Evolutionary conservation across 2,888 invertebrate species (phyloP).

Genomic region (Pristionchus japonicus): DNA sequence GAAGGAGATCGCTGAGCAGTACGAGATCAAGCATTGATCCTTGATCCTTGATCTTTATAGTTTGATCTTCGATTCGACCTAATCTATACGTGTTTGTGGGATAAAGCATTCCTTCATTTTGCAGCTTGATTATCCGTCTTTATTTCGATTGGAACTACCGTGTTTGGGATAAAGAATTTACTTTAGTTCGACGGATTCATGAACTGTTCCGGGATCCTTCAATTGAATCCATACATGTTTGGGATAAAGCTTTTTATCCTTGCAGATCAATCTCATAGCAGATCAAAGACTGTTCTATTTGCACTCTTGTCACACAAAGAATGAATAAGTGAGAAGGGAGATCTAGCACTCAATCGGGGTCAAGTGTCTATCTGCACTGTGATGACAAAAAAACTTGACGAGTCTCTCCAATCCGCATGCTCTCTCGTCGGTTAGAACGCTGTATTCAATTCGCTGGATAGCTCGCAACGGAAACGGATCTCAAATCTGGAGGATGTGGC

Average conservation of each 20-base stretch:
- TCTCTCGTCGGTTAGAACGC: too few relatives aligned
- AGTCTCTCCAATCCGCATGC: background rate
- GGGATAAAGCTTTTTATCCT: background rate
- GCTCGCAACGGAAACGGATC: too few relatives aligned
- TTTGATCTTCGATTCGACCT: background rate
- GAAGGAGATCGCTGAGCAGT: conserved; percentile 5
- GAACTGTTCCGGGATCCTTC: too few relatives aligned
- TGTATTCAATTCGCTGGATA: too few relatives aligned
- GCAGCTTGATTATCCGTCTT: too few relatives aligned
- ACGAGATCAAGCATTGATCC: conserved; percentile 19
- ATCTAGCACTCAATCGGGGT: conserved; percentile 7
- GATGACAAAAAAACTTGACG: background rate
- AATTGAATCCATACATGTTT: background rate
- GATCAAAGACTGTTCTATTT: conserved; percentile 15
- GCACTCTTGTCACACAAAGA: conserved; percentile 25
- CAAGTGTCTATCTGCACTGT: background rate
- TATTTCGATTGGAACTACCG: too few relatives aligned
- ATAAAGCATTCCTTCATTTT: background rate
- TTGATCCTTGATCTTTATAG: background rate
- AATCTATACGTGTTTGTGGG: background rate
- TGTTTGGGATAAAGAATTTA: too few relatives aligned
- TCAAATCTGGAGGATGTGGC: too few relatives aligned
- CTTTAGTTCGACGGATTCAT: too few relatives aligned
- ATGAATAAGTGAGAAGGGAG: background rate
- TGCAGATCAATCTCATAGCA: background rate